phyloP scores from a whole-genome alignment of 2,113 vertebrate genomes.

The Puffinus mauretanicus region DNA sequence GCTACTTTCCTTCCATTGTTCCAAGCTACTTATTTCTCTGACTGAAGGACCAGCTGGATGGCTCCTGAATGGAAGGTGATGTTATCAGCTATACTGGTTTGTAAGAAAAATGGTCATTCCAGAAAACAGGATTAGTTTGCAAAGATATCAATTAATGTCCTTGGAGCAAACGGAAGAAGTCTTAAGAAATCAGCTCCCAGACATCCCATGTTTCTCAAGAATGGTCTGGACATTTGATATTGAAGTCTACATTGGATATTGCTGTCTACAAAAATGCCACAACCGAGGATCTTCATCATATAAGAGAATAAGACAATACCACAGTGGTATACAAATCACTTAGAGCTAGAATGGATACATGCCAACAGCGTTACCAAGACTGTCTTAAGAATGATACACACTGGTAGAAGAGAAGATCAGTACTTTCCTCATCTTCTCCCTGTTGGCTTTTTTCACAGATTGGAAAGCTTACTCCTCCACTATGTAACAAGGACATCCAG shows the following conservation, averaged over 20 bases:
- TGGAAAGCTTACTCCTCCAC: neutral
- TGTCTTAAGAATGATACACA: neutral
- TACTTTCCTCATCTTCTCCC: neutral
- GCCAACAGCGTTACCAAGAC: neutral
- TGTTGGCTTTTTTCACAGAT: neutral
- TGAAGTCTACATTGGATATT: neutral
- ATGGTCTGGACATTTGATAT: neutral
- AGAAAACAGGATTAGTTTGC: neutral
- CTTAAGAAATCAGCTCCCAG: neutral
- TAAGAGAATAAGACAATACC: neutral
- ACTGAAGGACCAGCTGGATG: neutral
- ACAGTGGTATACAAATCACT: neutral
- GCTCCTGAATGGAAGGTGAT: neutral
- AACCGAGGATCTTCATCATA: neutral
- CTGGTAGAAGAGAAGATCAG: neutral
- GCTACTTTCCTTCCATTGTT: neutral
- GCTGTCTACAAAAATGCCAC: neutral
- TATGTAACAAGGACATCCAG: neutral
- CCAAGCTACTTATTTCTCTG: neutral
- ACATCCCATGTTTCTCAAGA: neutral
- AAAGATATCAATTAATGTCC: neutral
- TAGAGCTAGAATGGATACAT: neutral
- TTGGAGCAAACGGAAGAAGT: neutral
- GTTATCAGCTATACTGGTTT: neutral
- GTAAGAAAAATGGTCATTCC: neutral